Conservation (phyloP, 2,113 vertebrate genomes). For the Actenoides lindsayi region DNA sequence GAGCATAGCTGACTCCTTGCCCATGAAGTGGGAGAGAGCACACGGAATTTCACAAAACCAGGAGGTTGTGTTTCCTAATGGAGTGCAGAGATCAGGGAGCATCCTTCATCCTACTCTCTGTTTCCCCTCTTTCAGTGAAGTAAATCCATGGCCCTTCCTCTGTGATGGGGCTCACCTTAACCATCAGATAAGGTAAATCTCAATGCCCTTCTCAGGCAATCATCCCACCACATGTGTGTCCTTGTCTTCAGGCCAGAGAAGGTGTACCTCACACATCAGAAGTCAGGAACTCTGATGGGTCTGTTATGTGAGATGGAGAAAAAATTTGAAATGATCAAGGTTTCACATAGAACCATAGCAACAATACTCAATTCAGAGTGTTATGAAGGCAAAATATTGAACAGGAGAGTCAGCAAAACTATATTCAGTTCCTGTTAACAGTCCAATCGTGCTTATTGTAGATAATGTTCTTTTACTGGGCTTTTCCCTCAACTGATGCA, state of each 20-base stretch:
- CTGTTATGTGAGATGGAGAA: neutral
- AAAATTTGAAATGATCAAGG: neutral
- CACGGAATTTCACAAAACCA: neutral
- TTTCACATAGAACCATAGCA: neutral
- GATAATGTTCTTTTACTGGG: neutral
- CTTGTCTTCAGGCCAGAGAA: neutral
- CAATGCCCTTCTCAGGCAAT: neutral
- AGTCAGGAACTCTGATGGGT: neutral
- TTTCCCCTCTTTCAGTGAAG: neutral
- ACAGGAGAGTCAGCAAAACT: neutral
- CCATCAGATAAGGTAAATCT: neutral
- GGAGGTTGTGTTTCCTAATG: neutral
- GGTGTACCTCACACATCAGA: neutral
- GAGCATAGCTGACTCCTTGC: neutral
- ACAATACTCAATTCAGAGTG: neutral
- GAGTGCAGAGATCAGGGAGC: neutral
- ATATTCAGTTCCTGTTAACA: neutral
- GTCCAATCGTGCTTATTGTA: neutral
- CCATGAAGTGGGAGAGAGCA: neutral
- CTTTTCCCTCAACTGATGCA: neutral
- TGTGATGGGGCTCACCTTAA: neutral
- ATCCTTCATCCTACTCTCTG: neutral
- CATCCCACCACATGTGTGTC: neutral
- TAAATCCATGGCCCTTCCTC: neutral
- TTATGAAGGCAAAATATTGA: neutral